Evolutionary conservation across 2,113 vertebrate species (phyloP).

Genomic region (Zootoca vivipara): DNA sequence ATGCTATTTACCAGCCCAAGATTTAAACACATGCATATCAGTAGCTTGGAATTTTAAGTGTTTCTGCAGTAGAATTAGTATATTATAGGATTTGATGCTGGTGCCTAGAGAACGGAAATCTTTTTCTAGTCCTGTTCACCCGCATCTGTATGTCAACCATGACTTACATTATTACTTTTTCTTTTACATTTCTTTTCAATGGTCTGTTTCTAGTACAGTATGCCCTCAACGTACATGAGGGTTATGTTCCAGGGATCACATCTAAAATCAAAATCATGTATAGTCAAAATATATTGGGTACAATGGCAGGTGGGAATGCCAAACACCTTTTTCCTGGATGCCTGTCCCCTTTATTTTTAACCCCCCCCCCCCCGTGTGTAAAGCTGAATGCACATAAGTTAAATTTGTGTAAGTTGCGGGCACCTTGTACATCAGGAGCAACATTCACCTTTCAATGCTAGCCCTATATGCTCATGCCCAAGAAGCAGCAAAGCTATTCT

Average conservation of each 20-base stretch:
- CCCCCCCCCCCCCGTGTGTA: too few species aligned
- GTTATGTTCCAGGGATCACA: too few species aligned
- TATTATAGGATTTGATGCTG: not conserved
- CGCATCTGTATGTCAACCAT: not conserved
- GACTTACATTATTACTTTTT: not conserved
- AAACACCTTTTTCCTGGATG: too few species aligned
- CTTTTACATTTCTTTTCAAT: not conserved
- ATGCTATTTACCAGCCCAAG: not conserved
- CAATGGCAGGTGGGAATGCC: too few species aligned
- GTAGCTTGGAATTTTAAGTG: not conserved
- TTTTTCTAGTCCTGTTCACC: not conserved
- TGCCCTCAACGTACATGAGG: too few species aligned
- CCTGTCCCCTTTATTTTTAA: too few species aligned
- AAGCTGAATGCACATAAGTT: too few species aligned
- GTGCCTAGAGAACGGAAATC: not conserved
- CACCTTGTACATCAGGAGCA: not conserved
- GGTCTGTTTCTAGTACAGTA: not conserved
- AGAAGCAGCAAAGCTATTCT: not conserved
- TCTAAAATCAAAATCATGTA: too few species aligned
- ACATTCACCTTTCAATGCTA: not conserved
- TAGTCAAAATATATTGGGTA: too few species aligned
- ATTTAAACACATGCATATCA: not conserved
- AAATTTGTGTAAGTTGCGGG: too few species aligned
- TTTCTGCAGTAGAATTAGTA: not conserved
- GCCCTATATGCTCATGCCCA: not conserved